Conservation (phyloP, 2,113 vertebrate species). For the Epinephelus moara region DNA sequence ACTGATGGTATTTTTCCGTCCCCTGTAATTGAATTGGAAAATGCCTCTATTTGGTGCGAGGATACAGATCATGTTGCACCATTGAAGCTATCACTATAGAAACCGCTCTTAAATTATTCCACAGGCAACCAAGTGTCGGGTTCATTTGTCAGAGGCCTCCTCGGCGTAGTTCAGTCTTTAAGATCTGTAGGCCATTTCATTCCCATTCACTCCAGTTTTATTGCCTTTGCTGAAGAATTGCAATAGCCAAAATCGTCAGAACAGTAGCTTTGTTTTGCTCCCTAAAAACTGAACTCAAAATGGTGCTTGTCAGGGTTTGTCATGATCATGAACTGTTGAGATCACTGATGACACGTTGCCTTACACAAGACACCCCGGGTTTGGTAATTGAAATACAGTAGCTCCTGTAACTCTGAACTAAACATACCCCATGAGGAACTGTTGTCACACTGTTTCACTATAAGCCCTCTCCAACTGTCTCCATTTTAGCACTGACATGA, state of each 20-base stretch:
- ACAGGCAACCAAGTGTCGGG: constrained; percentile 26
- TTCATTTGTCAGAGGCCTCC: constrained; percentile 11
- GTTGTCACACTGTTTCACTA: constrained; percentile 52
- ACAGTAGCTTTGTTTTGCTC: neutral
- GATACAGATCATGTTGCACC: constrained; percentile 35
- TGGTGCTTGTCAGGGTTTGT: constrained; percentile 8
- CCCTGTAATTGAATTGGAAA: neutral
- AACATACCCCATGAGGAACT: constrained; percentile 48
- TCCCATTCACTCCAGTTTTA: constrained; percentile 5
- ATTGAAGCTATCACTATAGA: constrained; percentile 25
- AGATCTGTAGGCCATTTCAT: neutral
- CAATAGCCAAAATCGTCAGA: neutral
- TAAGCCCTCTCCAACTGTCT: constrained; percentile 40
- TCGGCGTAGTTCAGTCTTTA: constrained; percentile 12
- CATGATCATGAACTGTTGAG: constrained; percentile 22
- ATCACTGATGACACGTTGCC: constrained; percentile 52
- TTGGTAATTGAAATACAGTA: constrained; percentile 54
- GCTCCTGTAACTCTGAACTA: constrained; percentile 32
- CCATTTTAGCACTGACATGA: constrained; percentile 61
- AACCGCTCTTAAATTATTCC: constrained; percentile 52
- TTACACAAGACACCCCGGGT: constrained; percentile 38
- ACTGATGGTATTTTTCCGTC: neutral
- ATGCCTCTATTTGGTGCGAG: constrained; percentile 11
- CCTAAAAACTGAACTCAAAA: neutral
- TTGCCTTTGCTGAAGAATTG: neutral